Conservation (phyloP, 1,140 invertebrate genomes). For the Argopecten irradians region DNA sequence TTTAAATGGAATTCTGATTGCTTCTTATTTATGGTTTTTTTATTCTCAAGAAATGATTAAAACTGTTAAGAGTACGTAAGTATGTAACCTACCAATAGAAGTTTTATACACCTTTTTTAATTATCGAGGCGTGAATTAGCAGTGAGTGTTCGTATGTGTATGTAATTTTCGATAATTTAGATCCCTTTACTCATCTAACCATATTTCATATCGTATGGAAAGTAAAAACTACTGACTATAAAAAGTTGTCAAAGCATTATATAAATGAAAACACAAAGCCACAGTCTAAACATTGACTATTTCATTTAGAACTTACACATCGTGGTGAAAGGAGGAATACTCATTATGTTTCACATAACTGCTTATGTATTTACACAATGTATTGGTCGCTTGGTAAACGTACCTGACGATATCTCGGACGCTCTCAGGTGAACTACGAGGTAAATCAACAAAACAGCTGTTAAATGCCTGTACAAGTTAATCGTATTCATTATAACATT, state of each 20-base stretch:
- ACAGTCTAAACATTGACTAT: not conserved
- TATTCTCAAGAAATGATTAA: no score
- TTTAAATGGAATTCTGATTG: no score
- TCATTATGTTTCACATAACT: not conserved
- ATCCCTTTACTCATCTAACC: no score
- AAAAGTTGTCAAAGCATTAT: not conserved
- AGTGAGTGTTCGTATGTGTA: no score
- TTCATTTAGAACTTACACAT: conserved; percentile 7
- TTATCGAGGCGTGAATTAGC: no score
- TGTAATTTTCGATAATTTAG: no score
- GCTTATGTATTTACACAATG: not conserved
- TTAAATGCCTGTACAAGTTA: not conserved
- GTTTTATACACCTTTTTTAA: no score
- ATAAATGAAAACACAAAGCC: not conserved
- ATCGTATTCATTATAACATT: not conserved
- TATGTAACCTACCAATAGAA: no score
- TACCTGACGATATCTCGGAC: not conserved
- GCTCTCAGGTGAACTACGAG: not conserved
- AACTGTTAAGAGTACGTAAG: no score
- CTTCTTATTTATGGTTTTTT: no score
- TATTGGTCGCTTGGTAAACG: not conserved
- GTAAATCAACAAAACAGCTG: not conserved
- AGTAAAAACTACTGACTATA: not conserved
- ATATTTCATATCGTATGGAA: not conserved
- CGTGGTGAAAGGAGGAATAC: not conserved